Evolutionary conservation across 2,113 vertebrate genomes (phyloP), one percentile per base, ranked within the genome.

Genomic region (Rostratula benghalensis): DNA sequence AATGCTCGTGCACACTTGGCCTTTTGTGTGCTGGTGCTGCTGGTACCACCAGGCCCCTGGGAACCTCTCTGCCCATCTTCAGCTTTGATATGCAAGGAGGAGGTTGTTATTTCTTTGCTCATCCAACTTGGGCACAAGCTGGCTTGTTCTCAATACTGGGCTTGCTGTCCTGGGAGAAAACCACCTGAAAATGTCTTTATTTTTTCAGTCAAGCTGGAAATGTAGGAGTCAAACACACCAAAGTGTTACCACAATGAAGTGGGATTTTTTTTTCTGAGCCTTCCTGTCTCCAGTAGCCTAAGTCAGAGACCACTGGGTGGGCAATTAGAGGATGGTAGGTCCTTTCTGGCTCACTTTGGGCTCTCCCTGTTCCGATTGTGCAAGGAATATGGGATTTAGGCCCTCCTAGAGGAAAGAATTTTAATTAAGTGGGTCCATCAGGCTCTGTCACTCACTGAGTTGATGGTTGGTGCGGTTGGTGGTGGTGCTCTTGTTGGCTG

Each of bases 311-410:
- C 7, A 2, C 35, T 16, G 8, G 18, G 19, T 4, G 7, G 31
- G 22, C 27, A 63, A 0, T 43, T 67, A 56, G 14, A 0, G 1
- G 30, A 14, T 0, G 3, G 5, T 24, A 35, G 65, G 12, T n/a
- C 17, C 59, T 73, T 73, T 23, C 53, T 77, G 63, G 4, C 39
- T 86, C 61, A 12, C 13, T 86, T 45, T 56, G 33, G 37, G 16
- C 45, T 75, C 28, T 63, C 37, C 30, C 17, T 51, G 10, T 22
- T 48, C 39, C 16, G 59, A 23, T 23, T 54, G 39, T 46, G 39
- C 39, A 6, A 48, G 35, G 39, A 68, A 53, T 39, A 10, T 13
- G 35, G n/a, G 23, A 28, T 17, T 59, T 39, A 21, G 50, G 39
- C 28, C 35, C 46, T n/a, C 37, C 35, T 17, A 25, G 56, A 37